Conservation (phyloP, 2,888 invertebrate species). For the Tenthredo notha region DNA sequence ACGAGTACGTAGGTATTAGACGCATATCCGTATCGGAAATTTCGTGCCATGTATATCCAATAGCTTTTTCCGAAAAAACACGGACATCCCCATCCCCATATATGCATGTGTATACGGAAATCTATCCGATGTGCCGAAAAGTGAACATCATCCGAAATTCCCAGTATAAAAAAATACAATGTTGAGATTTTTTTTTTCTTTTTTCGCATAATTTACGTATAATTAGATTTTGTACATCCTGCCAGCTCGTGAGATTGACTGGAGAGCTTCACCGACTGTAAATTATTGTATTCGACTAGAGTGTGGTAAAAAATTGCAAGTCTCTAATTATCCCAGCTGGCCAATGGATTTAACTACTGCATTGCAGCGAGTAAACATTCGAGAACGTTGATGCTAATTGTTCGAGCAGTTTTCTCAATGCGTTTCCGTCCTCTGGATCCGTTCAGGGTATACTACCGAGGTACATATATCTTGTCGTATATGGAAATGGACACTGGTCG, state of each 20-base stretch:
- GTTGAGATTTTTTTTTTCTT: no score
- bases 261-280: neutral
- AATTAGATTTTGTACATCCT: neutral
- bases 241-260: neutral
- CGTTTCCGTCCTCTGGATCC: neutral
- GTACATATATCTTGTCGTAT: neutral
- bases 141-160: neutral
- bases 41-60: neutral
- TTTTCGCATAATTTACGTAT: neutral
- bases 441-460: neutral
- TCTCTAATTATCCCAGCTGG: neutral
- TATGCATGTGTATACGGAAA: no score
- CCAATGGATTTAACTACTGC: neutral
- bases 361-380: neutral
- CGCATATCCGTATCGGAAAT: neutral
- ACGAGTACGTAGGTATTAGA: neutral
- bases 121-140: neutral
- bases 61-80: neutral
- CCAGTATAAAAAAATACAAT: neutral
- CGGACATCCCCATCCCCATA: neutral
- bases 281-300: neutral
- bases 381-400: neutral
- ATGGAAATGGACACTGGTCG: slow-evolving; percentile 19
- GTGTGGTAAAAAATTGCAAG: neutral
- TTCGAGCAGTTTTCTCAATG: neutral